Evolutionary conservation across 2,888 invertebrate genomes (phyloP).

Genomic region (Sesamia inferens): DNA sequence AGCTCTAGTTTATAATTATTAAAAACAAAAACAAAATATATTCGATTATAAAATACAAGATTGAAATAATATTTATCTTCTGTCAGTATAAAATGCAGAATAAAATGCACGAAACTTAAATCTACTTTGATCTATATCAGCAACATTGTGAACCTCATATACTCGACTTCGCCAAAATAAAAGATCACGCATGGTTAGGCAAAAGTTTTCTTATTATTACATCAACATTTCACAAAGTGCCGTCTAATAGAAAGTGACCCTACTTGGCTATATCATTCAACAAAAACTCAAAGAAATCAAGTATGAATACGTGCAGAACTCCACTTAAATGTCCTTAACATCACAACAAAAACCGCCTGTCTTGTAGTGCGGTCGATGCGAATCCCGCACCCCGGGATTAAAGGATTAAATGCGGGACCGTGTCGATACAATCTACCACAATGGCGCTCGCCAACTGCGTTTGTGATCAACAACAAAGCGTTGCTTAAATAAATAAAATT

Average conservation of each 20-base stretch:
- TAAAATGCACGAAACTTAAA: too few relatives aligned
- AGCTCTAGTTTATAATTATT: too few relatives aligned
- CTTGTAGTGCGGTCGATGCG: conserved; percentile 67
- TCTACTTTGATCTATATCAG: too few relatives aligned
- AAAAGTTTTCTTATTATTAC: not conserved
- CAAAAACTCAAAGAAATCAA: conserved; percentile 18
- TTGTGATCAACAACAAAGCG: conserved; percentile 64
- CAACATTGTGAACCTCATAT: too few relatives aligned
- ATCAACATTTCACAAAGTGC: not conserved
- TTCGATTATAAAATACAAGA: too few relatives aligned
- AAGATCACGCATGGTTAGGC: not conserved
- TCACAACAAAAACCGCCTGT: conserved; percentile 53
- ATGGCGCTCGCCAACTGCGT: conserved; percentile 56
- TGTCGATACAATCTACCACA: conserved; percentile 67
- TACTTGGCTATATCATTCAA: not conserved
- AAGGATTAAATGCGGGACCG: conserved; percentile 67
- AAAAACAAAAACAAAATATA: too few relatives aligned
- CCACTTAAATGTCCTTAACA: conserved; percentile 47
- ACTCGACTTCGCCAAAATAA: not conserved
- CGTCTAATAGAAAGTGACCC: not conserved
- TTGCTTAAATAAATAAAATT: conserved; percentile 64
- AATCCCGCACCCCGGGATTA: conserved; percentile 67
- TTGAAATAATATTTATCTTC: too few relatives aligned
- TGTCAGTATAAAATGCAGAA: too few relatives aligned
- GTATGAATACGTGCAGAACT: conserved; percentile 17